Conservation (phyloP, 2,797 vertebrate genomes). For the Danio choprae region DNA sequence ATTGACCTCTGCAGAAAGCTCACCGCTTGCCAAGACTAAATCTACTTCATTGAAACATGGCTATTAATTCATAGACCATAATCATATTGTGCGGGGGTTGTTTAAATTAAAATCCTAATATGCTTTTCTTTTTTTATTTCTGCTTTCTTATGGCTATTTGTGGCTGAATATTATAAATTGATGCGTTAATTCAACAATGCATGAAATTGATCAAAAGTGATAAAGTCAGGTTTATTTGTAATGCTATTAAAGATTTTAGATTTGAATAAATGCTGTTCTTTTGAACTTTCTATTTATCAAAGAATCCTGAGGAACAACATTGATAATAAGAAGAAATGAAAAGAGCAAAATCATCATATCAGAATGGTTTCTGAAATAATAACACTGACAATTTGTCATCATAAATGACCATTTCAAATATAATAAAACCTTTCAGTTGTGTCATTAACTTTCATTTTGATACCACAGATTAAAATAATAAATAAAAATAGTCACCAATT, state of each 20-base stretch:
- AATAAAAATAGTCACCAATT: no score
- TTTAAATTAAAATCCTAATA: background rate
- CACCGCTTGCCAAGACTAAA: slow-evolving; percentile 54
- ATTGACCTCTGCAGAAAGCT: slow-evolving; percentile 50
- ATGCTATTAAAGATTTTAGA: background rate
- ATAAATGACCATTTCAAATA: no score
- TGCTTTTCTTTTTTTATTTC: background rate
- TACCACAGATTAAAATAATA: no score
- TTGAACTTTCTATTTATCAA: background rate
- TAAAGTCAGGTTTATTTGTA: no score
- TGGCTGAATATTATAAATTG: background rate
- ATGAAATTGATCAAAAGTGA: background rate
- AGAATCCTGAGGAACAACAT: no score
- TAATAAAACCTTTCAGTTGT: no score
- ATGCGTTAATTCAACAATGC: background rate
- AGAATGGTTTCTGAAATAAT: background rate
- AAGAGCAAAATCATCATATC: background rate
- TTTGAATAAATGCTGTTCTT: no score
- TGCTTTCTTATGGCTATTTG: background rate
- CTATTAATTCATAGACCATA: slow-evolving; percentile 1
- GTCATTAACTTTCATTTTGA: no score
- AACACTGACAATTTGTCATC: no score
- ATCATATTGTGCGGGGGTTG: background rate
- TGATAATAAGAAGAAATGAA: background rate
- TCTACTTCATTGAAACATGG: background rate